Evolutionary conservation across 2,888 invertebrate species (phyloP).

Genomic region (Hoplodrina ambigua): DNA sequence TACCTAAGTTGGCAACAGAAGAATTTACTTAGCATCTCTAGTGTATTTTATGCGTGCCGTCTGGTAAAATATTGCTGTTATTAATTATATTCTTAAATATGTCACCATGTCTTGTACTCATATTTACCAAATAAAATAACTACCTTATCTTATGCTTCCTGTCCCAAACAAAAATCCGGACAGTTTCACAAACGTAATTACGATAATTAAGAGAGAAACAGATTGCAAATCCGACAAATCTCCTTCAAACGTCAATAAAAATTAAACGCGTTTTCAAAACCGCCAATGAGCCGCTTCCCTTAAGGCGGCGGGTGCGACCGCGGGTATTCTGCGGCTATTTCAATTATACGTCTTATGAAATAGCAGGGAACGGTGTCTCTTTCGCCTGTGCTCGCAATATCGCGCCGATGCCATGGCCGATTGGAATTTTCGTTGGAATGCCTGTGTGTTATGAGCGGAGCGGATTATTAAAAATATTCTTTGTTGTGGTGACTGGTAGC

Average conservation of each 20-base stretch:
- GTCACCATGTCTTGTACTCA: too few relatives aligned
- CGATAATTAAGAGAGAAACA: neutral
- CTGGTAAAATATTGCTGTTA: too few relatives aligned
- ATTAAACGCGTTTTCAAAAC: slow-evolving; percentile 37
- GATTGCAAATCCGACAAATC: neutral
- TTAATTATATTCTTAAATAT: too few relatives aligned
- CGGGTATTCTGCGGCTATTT: slow-evolving; percentile 82
- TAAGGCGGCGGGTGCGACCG: slow-evolving; percentile 46
- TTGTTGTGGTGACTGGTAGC: neutral
- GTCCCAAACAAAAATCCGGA: too few relatives aligned
- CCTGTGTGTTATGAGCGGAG: slow-evolving; percentile 59
- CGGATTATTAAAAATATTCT: slow-evolving; percentile 41
- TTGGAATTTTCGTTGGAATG: slow-evolving; percentile 79
- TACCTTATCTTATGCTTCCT: too few relatives aligned
- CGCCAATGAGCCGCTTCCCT: slow-evolving; percentile 27
- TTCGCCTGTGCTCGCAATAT: slow-evolving; percentile 83
- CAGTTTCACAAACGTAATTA: neutral
- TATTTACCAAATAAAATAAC: too few relatives aligned
- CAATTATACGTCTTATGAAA: slow-evolving; percentile 90
- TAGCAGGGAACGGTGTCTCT: slow-evolving; percentile 80
- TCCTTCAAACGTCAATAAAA: neutral
- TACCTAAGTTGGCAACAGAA: too few relatives aligned
- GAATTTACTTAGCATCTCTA: too few relatives aligned
- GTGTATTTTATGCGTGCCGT: too few relatives aligned
- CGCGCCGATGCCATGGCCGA: slow-evolving; percentile 77